These are phyloP conservation scores for Pristis pectinata DNA, from an alignment of 2,797 vertebrate genomes.

Conservation along the genomic window DNA sequence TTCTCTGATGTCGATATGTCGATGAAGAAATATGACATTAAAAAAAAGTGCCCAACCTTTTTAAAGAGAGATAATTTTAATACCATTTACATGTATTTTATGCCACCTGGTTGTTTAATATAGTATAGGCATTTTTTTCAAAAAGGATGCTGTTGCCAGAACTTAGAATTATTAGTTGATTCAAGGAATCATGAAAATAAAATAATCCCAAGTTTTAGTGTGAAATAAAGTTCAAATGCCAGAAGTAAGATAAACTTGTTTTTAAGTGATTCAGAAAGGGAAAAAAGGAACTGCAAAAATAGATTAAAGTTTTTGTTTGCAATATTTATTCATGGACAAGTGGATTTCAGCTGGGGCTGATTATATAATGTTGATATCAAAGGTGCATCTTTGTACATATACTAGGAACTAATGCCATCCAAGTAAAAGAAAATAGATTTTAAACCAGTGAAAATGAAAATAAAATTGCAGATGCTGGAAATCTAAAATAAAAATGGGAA, in stretches of 20 bases:
- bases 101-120: background rate
- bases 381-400: background rate
- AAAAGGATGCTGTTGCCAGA: background rate
- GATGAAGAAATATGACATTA: background rate
- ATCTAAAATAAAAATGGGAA: too few relatives aligned
- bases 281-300: background rate
- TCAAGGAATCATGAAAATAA: background rate
- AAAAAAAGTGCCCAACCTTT: background rate
- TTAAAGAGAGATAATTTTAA: background rate
- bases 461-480: too few relatives aligned
- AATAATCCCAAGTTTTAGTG: background rate
- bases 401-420: background rate
- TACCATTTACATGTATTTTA: background rate
- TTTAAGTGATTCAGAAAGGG: background rate
- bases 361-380: background rate
- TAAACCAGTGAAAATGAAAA: too few relatives aligned
- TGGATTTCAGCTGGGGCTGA: background rate
- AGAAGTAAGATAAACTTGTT: background rate
- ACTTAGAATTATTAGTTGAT: background rate
- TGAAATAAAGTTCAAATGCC: background rate
- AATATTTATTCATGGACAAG: background rate
- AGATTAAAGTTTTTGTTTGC: background rate
- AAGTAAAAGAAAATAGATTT: background rate
- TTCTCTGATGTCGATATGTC: background rate
- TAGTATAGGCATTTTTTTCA: background rate